Evolutionary conservation across 2,888 invertebrate species (phyloP), one percentile per base, ranked within the genome.

Genomic region (Zele albiditarsus): DNA sequence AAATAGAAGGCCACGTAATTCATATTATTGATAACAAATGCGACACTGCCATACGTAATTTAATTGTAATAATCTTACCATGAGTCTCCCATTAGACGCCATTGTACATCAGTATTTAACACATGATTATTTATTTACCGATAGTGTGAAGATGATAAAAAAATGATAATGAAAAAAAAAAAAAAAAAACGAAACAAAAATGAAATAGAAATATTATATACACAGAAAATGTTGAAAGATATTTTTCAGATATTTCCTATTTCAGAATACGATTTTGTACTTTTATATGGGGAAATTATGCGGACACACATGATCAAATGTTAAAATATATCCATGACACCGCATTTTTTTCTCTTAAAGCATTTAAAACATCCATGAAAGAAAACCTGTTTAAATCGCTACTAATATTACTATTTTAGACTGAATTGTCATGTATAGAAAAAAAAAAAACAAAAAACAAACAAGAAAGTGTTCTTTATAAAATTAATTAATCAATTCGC

Each of bases 61-160:
- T 84, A 84, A 84, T 84, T 81, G 70, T 77, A 82, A 79, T 76
- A 78, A 80, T 58, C 23, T 77, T 77, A 79, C 73, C 79, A 77
- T 80, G 79, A 79, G 78, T 79, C 71, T 71, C 76, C 75, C 72
- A 71, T 80, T 76, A 79, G 76, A 76, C 80, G 77, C 79, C 83
- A 85, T 87, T 89, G 87, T 88, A 88, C 83, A 88, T 88, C 88
- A 88, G 89, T 89, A 89, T 89, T 89, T 89, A 88, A 87, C 83
- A 79, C 82, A 78, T 82, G 84, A 87, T 83, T 86, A 85, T 86
- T 88, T 88, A 89, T 89, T 89, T 49, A 85, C 82, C 81, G 77
- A 82, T 84, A 83, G 82, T 20, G 20, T 20, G 20, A 8, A 42
- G 12, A 70, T 69, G 67, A 53, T n/a, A 23, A 75, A 33, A 60